Evolutionary conservation across 2,113 vertebrate genomes (phyloP), one percentile per base, ranked within the genome.

Genomic region (Pluvianellus socialis): DNA sequence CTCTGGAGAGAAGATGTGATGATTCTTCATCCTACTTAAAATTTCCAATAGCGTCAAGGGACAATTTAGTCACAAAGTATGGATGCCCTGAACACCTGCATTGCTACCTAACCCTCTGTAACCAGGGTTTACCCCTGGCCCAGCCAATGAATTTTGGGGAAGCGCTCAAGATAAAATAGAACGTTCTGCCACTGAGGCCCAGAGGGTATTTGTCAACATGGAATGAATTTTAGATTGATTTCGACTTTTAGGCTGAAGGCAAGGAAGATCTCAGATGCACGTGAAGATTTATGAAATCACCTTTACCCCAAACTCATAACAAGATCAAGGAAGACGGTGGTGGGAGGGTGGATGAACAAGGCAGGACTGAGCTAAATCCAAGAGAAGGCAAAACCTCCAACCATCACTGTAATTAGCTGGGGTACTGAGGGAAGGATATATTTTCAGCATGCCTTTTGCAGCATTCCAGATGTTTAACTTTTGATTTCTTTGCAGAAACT

Each of bases 401-500:
- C 15, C 5, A 2, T 12, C 0, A 0, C 30, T 15, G 62, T 61
- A 56, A 76, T 86, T 38, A 50, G 8, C 49, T 4, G 12, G 26
- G 72, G 42, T 47, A 59, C 75, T 47, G 47, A 65, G 61, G 86
- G 52, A 65, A 88, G 28, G 12, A 40, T 7, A 11, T 67, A 55
- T 83, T 92, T 73, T 12, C 89, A 42, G 26, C 18, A 5, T 75
- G 66, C 19, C 44, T 71, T 62, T 15, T 66, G 81, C 79, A 68
- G 14, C 62, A 70, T 90, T 90, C 88, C 88, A 70, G 53, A 38
- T 76, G 40, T 47, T 93, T 26, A n/a, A 17, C 12, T 14, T 11
- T 1, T 73, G 49, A 42, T 67, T n/a, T 58, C 52, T 76, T 38
- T 35, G 13, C 71, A 52, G 74, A 65, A 85, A 79, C 47, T 8